Evolutionary conservation across 1,140 invertebrate genomes (phyloP).

Genomic region (Palaemon carinicauda): DNA sequence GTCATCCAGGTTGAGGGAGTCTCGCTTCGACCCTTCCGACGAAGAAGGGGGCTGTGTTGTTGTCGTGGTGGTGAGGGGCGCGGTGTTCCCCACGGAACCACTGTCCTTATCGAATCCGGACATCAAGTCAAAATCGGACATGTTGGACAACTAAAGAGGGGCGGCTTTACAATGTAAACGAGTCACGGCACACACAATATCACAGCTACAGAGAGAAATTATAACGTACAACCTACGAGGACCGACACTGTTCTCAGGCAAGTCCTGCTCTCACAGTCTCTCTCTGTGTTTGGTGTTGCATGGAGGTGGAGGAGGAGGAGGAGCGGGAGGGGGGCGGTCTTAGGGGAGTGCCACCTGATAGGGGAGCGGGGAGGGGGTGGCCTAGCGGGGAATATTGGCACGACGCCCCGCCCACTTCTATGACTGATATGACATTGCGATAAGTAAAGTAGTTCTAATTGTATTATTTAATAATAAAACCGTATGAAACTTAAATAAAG

Average conservation of each 20-base stretch:
- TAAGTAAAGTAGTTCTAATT: not conserved
- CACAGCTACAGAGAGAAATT: not conserved
- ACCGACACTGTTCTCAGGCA: conserved; percentile 5
- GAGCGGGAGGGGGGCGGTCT: not conserved
- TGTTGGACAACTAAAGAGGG: not conserved
- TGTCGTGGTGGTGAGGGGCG: conserved; percentile 66
- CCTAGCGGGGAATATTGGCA: too few species aligned
- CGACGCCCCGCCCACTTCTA: too few species aligned
- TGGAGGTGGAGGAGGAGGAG: not conserved
- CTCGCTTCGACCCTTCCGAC: conserved; percentile 46
- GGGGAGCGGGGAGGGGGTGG: too few species aligned
- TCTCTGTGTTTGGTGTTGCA: not conserved
- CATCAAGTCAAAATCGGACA: conserved; percentile 38
- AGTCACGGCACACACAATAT: not conserved
- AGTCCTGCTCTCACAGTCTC: not conserved
- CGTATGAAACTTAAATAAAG: not conserved
- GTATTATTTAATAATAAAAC: not conserved
- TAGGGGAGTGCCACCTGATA: not conserved
- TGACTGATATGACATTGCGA: conserved; percentile 12
- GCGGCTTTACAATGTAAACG: too few species aligned
- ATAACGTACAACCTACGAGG: conserved; percentile 6
- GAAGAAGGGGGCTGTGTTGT: conserved; percentile 83
- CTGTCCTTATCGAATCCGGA: not conserved
- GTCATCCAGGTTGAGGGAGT: conserved; percentile 57
- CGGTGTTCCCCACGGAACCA: not conserved